These are phyloP conservation scores for Aegypius monachus DNA, from an alignment of 2,113 vertebrate genomes.

Conservation along the genomic window DNA sequence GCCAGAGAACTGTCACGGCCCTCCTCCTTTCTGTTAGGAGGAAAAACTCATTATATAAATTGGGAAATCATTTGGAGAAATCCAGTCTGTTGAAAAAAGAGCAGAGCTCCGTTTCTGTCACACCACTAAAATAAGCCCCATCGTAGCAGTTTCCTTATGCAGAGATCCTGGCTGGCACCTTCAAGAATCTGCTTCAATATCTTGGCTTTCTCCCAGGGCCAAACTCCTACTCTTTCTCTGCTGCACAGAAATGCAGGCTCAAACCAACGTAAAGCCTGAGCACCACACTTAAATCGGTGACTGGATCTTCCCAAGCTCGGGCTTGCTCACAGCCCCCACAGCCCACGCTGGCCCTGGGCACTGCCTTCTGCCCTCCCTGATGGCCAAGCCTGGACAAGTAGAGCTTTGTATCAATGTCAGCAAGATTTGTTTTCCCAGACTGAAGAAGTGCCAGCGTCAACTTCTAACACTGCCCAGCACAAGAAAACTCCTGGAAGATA, in stretches of 20 bases:
- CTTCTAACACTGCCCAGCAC: neutral
- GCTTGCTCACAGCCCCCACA: neutral
- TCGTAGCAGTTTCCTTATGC: constrained; percentile 7
- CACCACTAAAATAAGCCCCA: constrained; percentile 1
- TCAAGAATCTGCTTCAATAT: neutral
- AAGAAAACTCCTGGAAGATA: neutral
- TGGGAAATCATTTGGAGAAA: constrained; percentile 2
- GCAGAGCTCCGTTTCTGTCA: neutral
- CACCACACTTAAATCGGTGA: rapidly evolving
- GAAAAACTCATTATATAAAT: neutral
- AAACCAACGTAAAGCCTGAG: neutral
- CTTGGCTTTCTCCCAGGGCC: constrained; percentile 8
- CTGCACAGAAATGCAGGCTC: neutral
- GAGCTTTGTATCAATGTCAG: neutral
- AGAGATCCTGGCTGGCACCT: constrained; percentile 43
- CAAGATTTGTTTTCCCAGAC: neutral
- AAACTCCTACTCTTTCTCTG: neutral
- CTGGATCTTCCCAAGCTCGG: neutral
- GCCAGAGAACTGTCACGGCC: neutral
- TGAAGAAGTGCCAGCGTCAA: rapidly evolving
- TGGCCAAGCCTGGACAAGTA: neutral
- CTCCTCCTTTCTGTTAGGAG: neutral
- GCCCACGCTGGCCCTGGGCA: neutral
- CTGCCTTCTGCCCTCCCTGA: neutral
- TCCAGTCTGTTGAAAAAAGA: constrained; percentile 9